Evolutionary conservation across 1,140 invertebrate species (phyloP), one percentile per base, ranked within the genome.

Genomic region (Neelides sp.): DNA sequence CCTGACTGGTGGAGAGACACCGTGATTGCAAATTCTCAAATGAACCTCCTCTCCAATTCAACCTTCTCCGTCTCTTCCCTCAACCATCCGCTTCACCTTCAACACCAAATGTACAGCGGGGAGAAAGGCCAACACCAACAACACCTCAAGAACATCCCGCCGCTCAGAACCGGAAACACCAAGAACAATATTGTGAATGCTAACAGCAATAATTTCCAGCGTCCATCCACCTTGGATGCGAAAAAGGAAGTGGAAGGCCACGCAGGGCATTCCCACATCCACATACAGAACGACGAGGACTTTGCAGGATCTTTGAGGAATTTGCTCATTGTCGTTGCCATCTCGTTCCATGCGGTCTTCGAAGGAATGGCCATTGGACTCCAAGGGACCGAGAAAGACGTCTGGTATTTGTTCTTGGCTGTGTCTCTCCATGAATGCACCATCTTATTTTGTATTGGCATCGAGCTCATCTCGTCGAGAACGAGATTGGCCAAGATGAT

Each of bases 311-410:
- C 54, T 27, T 52, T 76, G 34, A 61, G 71, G 20, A 65, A 69
- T 41, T 47, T 73, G 35, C 52, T 77, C 24, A 70, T 78, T 44
- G 70, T 78, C 7, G 62, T 76, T 42, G 78, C 78, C 1, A 68
- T 80, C 7, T 75, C 75, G 1, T 71, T 79, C 48, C 78, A 80
- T 64, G 73, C 75, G 7, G 64, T 79, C 4, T 78, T 80, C 62
- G 78, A 80, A 64, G 78, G 78, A 1, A 67, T 88, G 42, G 82
- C 85, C 0, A 79, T 88, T 7, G 85, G 85, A 1, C 65, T 88
- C 3, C 82, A 85, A 61, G 69, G 67, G 1, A 73, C 71, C n/a
- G 62, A 74, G 3, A 54, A 62, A n/a, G 63, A 69, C 48, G 68
- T 77, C 10, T 73, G 71, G 66, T 64, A 69, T 39, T 62, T 76